A percentile compares a stretch with the other conserved stretches of the same genome.
These are phyloP conservation scores for Sorex maritimensis DNA, from an alignment of 2,797 vertebrate genomes.

Conservation along the genomic window DNA sequence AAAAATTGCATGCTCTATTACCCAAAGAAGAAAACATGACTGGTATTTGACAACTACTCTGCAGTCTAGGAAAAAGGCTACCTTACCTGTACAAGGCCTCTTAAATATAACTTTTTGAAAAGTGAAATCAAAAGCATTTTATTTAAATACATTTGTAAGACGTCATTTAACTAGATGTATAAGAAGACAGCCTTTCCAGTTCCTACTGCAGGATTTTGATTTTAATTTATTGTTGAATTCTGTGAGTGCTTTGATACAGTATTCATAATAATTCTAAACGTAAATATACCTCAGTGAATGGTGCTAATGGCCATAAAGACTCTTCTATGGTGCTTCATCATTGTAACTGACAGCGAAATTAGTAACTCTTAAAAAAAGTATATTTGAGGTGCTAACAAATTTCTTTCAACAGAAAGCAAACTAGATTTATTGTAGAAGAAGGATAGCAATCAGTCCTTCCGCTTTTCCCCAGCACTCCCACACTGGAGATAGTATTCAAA, in stretches of 20 bases:
- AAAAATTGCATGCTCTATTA: not conserved
- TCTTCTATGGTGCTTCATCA: constrained; percentile 91
- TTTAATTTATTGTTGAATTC: constrained; percentile 63
- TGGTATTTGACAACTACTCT: not conserved
- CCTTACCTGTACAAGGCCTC: constrained; percentile 50
- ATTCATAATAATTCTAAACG: constrained; percentile 74
- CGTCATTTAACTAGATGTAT: constrained; percentile 61
- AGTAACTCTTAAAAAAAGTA: constrained; percentile 70
- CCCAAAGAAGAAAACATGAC: constrained; percentile 22
- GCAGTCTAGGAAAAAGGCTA: constrained; percentile 41
- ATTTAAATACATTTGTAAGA: constrained; percentile 82
- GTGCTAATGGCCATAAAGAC: constrained; percentile 92
- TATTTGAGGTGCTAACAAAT: constrained; percentile 87
- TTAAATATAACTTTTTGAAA: constrained; percentile 75
- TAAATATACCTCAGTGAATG: constrained; percentile 94
- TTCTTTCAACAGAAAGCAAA: constrained; percentile 76
- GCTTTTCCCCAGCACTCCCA: not conserved
- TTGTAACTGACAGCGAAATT: constrained; percentile 90
- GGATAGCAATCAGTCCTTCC: constrained; percentile 8
- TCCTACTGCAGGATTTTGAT: constrained; percentile 62
- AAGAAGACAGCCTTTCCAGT: constrained; percentile 69
- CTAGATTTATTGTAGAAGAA: constrained; percentile 75
- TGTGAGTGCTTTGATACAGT: constrained; percentile 74
- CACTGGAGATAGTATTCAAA: constrained; percentile 59
- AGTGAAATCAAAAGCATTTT: constrained; percentile 88